phyloP scores from a whole-genome alignment of 2,888 invertebrate genomes.

The Apodemia mormo region DNA sequence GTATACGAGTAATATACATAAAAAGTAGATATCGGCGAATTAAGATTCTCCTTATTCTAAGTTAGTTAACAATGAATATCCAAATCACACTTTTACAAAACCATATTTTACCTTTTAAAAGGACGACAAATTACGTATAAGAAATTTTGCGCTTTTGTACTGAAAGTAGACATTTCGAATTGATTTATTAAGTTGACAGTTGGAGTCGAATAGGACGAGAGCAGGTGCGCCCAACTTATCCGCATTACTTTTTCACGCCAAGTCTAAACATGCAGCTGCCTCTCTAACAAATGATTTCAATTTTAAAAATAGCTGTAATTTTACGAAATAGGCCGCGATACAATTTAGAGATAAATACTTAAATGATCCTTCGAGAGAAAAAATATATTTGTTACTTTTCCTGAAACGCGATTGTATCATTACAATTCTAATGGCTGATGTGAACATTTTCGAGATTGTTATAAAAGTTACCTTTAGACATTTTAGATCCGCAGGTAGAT shows the following conservation, averaged over 20 bases:
- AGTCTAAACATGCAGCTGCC: conserved; percentile 22
- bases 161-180: background rate
- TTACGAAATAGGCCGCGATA: conserved; percentile 33
- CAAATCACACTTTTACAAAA: no score
- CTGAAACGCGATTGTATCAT: conserved; percentile 7
- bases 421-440: background rate
- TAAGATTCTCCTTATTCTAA: no score
- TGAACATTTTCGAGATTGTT: background rate
- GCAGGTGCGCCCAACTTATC: conserved; percentile 62
- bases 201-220: conserved; percentile 45
- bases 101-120: no score
- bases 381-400: background rate
- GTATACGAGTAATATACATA: no score
- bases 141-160: no score
- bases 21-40: no score
- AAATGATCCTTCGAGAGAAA: background rate
- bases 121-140: no score
- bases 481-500: no score
- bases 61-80: no score
- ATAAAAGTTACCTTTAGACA: background rate
- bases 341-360: conserved; percentile 18
- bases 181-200: background rate
- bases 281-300: conserved; percentile 23
- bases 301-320: conserved; percentile 40
- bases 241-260: conserved; percentile 48